Conservation (phyloP, 1,140 invertebrate species). For the Drosophila sturtevanti region DNA sequence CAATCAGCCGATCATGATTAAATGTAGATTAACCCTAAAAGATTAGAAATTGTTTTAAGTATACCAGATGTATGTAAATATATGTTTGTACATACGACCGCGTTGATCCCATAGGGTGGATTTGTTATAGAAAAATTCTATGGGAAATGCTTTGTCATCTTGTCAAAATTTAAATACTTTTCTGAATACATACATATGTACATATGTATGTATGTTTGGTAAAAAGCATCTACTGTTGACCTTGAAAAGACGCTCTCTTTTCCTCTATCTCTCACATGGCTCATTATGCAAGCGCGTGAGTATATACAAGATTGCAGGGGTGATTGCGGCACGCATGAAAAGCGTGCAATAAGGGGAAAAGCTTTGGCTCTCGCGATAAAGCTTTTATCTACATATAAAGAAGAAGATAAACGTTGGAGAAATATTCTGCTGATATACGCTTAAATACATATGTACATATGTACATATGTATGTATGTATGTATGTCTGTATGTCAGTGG, state of each 20-base stretch:
- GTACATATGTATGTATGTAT: not conserved
- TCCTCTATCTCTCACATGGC: conserved; percentile 29
- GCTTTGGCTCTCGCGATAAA: conserved; percentile 20
- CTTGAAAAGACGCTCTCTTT: conserved; percentile 52
- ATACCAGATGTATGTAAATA: too few species aligned
- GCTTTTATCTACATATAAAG: conserved; percentile 47
- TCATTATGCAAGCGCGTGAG: conserved; percentile 55
- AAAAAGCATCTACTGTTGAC: conserved; percentile 27
- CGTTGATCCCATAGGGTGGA: too few species aligned
- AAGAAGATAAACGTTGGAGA: conserved; percentile 21
- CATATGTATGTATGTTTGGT: too few species aligned
- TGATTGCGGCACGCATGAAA: conserved; percentile 43
- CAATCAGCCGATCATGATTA: not conserved
- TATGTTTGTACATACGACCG: too few species aligned
- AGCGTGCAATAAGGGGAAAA: conserved; percentile 26
- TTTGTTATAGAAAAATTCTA: not conserved
- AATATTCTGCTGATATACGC: not conserved
- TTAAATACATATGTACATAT: too few species aligned
- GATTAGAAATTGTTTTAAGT: not conserved
- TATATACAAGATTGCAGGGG: conserved; percentile 20
- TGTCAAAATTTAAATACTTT: not conserved
- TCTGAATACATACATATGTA: too few species aligned
- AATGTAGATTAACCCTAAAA: not conserved
- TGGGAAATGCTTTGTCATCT: not conserved
- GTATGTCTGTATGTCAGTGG: conserved; percentile 12